A percentile compares a stretch with the other conserved stretches of the same genome.
Evolutionary conservation across 2,113 vertebrate species (phyloP).

Genomic region (Larimichthys crocea): DNA sequence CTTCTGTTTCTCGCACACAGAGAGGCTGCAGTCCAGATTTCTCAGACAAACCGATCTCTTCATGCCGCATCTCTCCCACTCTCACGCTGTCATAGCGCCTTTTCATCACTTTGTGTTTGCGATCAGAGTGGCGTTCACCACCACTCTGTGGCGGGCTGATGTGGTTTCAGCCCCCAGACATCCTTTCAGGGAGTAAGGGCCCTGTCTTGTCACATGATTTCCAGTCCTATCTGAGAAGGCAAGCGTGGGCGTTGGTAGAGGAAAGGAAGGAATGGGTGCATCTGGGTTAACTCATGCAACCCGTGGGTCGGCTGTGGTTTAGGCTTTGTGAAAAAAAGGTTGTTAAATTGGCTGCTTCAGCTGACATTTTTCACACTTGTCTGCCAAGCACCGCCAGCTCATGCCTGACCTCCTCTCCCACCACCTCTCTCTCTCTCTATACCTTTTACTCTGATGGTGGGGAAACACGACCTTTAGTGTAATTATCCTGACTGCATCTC

Average conservation of each 20-base stretch:
- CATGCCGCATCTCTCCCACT: slow-evolving; percentile 7
- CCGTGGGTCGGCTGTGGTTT: slow-evolving; percentile 53
- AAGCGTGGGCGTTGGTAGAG: slow-evolving; percentile 54
- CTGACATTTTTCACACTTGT: slow-evolving; percentile 50
- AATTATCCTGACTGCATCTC: slow-evolving; percentile 70
- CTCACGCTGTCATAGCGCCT: slow-evolving; percentile 52
- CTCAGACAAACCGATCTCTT: slow-evolving; percentile 25
- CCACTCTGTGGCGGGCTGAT: slow-evolving; percentile 54
- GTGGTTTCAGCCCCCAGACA: slow-evolving; percentile 67
- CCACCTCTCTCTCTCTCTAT: neutral
- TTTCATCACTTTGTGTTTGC: slow-evolving; percentile 58
- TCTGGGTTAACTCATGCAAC: slow-evolving; percentile 43
- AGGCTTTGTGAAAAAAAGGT: slow-evolving; percentile 22
- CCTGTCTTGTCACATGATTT: slow-evolving; percentile 59
- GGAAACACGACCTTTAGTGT: slow-evolving; percentile 58
- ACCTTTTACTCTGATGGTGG: slow-evolving; percentile 55
- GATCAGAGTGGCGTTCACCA: slow-evolving; percentile 53
- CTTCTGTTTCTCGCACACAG: slow-evolving; percentile 19
- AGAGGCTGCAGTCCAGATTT: slow-evolving; percentile 29
- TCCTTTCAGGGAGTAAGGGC: slow-evolving; percentile 36
- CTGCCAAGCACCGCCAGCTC: slow-evolving; percentile 47
- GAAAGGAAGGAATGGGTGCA: neutral
- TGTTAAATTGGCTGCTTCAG: slow-evolving; percentile 54
- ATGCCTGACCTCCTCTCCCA: slow-evolving; percentile 56
- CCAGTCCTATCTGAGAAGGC: slow-evolving; percentile 43